Evolutionary conservation across 2,888 invertebrate species (phyloP), one percentile per base, ranked within the genome.

Genomic region (Drosophila leonis): DNA sequence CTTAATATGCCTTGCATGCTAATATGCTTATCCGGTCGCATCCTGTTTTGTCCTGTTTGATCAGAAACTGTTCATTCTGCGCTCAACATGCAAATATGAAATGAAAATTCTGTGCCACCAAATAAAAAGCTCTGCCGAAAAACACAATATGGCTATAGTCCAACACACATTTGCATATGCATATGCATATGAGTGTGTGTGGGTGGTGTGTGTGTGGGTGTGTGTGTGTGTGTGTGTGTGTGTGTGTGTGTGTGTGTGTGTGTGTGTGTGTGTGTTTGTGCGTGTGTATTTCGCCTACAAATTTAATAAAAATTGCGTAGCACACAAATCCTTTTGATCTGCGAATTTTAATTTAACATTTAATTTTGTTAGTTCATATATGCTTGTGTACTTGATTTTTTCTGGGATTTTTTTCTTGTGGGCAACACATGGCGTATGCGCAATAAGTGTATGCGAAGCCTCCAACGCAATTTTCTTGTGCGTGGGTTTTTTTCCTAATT

Each of bases 261-360:
- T 49, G 24, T 44, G 27, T 1, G 6, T 13, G 24, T 13, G 5
- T 12, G 20, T 12, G 20, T 8, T 20, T 7, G 13, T 31, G 33
- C 6, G 13, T 2, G 5, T 27, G 37, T 37, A 37, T 48, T 46
- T 29, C 29, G 37, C 2, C 15, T 8, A 52, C 66, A 79, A 79
- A 79, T 77, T 74, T 72, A 82, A 82, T 82, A 75, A 77, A 72
- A 71, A 69, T 64, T 69, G 59, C 66, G 76, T 65, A 48, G 57
- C 63, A 61, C 18, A 64, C 79, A 75, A 84, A 82, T 84, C 84
- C 89, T 84, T 85, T 86, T 86, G 85, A 86, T 86, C 89, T 82
- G 67, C 56, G 66, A 79, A 80, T 89, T 86, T 84, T 87, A 84
- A 83, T 87, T 84, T 77, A 31, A 41, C 67, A 80, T 79, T 79